Base-by-base conservation (phyloP, 2,888 invertebrate genomes). In the Volucella zonaria region DNA sequence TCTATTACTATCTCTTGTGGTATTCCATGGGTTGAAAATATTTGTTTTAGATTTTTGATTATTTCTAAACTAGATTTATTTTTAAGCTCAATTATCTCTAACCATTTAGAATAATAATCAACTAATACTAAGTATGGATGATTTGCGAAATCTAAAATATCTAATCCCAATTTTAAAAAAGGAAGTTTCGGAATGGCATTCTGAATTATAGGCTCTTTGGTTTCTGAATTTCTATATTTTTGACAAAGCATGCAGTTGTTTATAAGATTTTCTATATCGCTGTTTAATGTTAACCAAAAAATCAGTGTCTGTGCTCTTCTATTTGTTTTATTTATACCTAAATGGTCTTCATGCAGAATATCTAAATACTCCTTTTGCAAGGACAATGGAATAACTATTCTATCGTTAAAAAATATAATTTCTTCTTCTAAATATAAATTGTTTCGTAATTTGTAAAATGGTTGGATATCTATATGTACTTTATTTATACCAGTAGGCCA, bases 321-420 rank as follows among this genome's bases (percentile, higher is more conserved):
- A 64, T 86, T 88, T 9, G 82, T 86, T 76, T 89, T 88, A 62
- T 83, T 80, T 23, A 87, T 86, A 15, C 88, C 87, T 71, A 87
- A 87, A 31, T 67, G 67, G 11, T 43, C 52, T 66, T 83, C 82
- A 83, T 88, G 88, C 56, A 88, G 76, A 15, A 87, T 56, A 12
- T 87, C 45, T 49, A 88, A 42, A 62, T 87, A 88, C 58, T 87
- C n/a, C 68, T 45, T 78, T 61, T 86, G 82, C 31, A 88, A 75
- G 11, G 71, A 64, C 15, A 11, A n/a, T 47, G 88, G 88, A 42
- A 88, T 73, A 14, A 89, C 54, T 49, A 88, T 52, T 76, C 80
- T 82, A 23, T 87, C 61, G 42, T 75, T 70, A 1, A 75, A 86
- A 70, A 88, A 89, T 31, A 88, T 31, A 12, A 88, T 67, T 23